These are phyloP conservation scores for Drosophila anomalata DNA, from an alignment of 2,888 invertebrate genomes.

Conservation along the genomic window DNA sequence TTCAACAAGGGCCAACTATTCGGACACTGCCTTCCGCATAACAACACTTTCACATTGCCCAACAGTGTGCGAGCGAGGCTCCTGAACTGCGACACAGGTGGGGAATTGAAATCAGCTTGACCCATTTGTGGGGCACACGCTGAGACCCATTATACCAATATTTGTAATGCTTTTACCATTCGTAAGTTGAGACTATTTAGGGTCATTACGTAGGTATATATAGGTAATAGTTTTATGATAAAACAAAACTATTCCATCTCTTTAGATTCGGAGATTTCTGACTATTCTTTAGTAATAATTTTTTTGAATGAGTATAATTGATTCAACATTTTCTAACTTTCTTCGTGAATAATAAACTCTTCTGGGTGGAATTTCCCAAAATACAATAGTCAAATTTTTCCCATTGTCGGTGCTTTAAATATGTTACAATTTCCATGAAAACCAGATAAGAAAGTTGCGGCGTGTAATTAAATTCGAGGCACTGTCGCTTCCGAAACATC, in stretches of 20 bases:
- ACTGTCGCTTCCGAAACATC: constrained; percentile 46
- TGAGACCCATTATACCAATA: constrained; percentile 13
- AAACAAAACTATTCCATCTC: background rate
- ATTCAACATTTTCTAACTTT: background rate
- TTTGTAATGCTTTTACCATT: constrained; percentile 5
- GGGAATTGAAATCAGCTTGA: constrained; percentile 53
- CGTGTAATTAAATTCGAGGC: constrained; percentile 50
- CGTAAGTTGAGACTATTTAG: background rate
- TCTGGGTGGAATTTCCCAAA: constrained; percentile 1
- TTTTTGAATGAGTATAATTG: background rate
- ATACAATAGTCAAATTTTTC: constrained; percentile 13
- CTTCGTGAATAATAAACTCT: background rate
- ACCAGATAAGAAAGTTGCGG: constrained; percentile 65
- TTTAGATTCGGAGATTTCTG: background rate
- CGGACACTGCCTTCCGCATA: constrained; percentile 30
- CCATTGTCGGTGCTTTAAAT: constrained; percentile 35
- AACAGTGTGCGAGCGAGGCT: constrained; percentile 37
- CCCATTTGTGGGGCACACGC: constrained; percentile 26
- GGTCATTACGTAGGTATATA: background rate
- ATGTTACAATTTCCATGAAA: constrained; percentile 46
- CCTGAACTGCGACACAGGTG: constrained; percentile 52
- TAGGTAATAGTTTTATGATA: background rate
- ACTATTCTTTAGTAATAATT: background rate
- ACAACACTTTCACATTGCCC: constrained; percentile 68
- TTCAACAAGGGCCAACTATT: constrained; percentile 13